A percentile compares a stretch with the other conserved stretches of the same genome.
phyloP scores from a whole-genome alignment of 2,113 vertebrate genomes.

The Empidonax traillii region DNA sequence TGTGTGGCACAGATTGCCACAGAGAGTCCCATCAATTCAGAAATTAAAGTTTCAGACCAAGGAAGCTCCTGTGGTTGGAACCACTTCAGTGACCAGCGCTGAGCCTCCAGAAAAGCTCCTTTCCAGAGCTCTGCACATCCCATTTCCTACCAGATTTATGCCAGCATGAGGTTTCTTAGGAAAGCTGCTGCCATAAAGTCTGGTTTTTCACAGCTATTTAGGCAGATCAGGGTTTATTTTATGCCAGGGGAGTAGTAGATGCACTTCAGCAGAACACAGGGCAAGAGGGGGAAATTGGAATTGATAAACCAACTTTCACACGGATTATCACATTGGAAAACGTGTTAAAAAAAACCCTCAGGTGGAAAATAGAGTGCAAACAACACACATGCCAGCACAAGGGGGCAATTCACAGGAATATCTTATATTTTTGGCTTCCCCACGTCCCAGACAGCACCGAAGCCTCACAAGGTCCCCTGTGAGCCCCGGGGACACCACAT shows the following conservation, averaged over 20 bases:
- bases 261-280: not conserved
- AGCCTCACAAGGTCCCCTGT: not conserved
- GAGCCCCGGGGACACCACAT: rapidly evolving
- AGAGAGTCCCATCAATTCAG: not conserved
- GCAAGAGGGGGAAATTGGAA: not conserved
- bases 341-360: not conserved
- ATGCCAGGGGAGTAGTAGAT: not conserved
- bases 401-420: not conserved
- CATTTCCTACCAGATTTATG: not conserved
- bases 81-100: rapidly evolving
- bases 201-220: not conserved
- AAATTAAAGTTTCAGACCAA: not conserved
- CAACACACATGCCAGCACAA: not conserved
- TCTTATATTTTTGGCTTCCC: not conserved
- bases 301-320: not conserved
- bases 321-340: not conserved
- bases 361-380: not conserved
- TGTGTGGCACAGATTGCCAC: not conserved
- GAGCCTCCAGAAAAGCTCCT: not conserved
- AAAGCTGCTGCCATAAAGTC: not conserved
- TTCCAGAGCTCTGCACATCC: not conserved
- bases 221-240: not conserved
- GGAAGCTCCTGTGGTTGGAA: not conserved
- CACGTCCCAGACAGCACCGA: not conserved
- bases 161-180: not conserved